Evolutionary conservation across 2,113 vertebrate species (phyloP), one percentile per base, ranked within the genome.

Genomic region (Epinephelus cyanopodus): DNA sequence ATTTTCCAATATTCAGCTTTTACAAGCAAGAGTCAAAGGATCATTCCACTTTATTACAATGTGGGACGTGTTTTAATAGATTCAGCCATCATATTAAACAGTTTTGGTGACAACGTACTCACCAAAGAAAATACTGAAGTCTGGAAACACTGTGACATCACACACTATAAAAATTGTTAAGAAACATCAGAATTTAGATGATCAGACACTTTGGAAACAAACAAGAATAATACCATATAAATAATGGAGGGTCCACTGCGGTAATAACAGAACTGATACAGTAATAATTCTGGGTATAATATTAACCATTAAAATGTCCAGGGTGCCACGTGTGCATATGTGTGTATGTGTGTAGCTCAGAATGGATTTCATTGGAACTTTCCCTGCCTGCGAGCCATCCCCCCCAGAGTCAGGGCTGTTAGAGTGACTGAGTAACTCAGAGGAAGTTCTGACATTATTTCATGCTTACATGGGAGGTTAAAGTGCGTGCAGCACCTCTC

Each of bases 371-470:
- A 27, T 56, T 72, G 54, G 54, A 72, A 72, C 69, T 42, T 45
- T 58, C n/a, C 23, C 15, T 12, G 42, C 33, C 69, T 64, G 37
- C 6, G 21, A 45, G n/a, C 10, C 39, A 47, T 25, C 11, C 27
- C n/a, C 69, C 39, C 2, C 8, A 19, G 25, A 8, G 56, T 60
- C 42, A 29, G 39, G 17, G 25, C 39, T 60, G 42, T 60, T 47
- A 21, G 14, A 57, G 53, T 27, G 37, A 12, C 53, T 66, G 64
- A 58, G 70, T 60, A 7, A 47, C 63, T 65, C 39, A 1, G n/a
- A 15, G 39, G 63, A 72, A 21, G n/a, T 72, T 57, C 18, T 25
- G 6, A 74, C 57, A 62, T 73, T 60, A 73, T 74, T 74, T 74
- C 71, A 74, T 74, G 25, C 57, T 45, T 21, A 60, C 70, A 62